These are phyloP conservation scores for Drosophila ercepeae DNA, from an alignment of 1,140 invertebrate species.

Conservation along the genomic window DNA sequence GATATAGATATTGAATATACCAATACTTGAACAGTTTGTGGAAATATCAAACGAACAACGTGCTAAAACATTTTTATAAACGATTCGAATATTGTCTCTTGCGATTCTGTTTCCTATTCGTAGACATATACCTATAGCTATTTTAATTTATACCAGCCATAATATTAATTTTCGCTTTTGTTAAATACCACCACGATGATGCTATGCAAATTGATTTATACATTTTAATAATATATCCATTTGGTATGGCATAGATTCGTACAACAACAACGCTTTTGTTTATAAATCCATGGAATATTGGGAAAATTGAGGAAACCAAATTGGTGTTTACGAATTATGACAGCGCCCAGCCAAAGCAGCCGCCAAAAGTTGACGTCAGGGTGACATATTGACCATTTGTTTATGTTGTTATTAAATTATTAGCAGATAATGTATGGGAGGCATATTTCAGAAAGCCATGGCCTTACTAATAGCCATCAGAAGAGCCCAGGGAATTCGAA, in stretches of 20 bases:
- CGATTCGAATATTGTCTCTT: slow-evolving; percentile 62
- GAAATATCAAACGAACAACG: slow-evolving; percentile 20
- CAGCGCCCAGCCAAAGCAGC: slow-evolving; percentile 33
- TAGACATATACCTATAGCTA: slow-evolving; percentile 2
- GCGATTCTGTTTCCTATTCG: slow-evolving; percentile 39
- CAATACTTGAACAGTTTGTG: neutral
- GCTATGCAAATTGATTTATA: slow-evolving; percentile 70
- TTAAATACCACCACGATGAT: slow-evolving; percentile 31
- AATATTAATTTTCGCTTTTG: slow-evolving; percentile 53
- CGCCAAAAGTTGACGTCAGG: slow-evolving; percentile 66
- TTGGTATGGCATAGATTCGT: slow-evolving; percentile 29
- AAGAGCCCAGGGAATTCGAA: slow-evolving; percentile 15
- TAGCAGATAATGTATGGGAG: slow-evolving; percentile 39
- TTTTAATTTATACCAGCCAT: slow-evolving; percentile 65
- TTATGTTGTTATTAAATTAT: slow-evolving; percentile 58
- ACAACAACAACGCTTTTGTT: slow-evolving; percentile 6
- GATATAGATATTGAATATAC: slow-evolving; percentile 2
- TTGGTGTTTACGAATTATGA: slow-evolving; percentile 63
- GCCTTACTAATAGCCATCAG: slow-evolving; percentile 44
- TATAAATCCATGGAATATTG: slow-evolving; percentile 23
- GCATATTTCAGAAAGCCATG: slow-evolving; percentile 33
- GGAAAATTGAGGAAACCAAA: slow-evolving; percentile 28
- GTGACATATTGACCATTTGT: slow-evolving; percentile 76
- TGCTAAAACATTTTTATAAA: slow-evolving; percentile 55
- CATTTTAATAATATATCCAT: slow-evolving; percentile 29